Conservation (phyloP, 2,797 vertebrate genomes). For the Oceanodroma leucorhoa region DNA sequence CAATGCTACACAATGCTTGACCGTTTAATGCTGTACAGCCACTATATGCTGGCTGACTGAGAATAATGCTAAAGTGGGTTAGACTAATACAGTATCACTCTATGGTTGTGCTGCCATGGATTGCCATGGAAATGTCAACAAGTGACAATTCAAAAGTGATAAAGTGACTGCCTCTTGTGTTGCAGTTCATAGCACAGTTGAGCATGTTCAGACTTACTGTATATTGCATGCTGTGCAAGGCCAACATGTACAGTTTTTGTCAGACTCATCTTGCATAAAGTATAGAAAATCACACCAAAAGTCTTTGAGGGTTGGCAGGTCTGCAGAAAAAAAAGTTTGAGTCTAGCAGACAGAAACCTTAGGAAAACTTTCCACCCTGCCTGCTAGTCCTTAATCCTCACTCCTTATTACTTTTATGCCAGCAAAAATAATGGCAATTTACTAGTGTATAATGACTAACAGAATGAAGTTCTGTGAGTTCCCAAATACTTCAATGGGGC, state of each 20-base stretch:
- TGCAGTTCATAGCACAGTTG: not conserved
- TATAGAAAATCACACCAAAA: not conserved
- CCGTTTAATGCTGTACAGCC: not conserved
- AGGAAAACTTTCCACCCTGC: not conserved
- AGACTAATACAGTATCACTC: not conserved
- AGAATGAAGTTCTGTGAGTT: not conserved
- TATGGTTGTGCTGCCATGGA: not conserved
- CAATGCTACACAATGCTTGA: not conserved
- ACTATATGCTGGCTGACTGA: not conserved
- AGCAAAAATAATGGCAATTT: not conserved
- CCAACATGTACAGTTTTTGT: not conserved
- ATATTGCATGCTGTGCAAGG: not conserved
- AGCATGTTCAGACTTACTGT: not conserved
- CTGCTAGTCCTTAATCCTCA: not conserved
- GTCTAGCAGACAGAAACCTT: not conserved
- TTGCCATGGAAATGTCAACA: not conserved
- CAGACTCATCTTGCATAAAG: not conserved
- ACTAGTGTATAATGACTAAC: not conserved
- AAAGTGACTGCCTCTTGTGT: not conserved
- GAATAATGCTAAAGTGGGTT: not conserved
- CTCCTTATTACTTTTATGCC: not conserved
- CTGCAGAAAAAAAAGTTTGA: not conserved
- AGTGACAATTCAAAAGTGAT: not conserved
- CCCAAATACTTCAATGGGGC: not conserved
- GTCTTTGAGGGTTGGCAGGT: not conserved